phyloP scores from a whole-genome alignment of 2,113 vertebrate species.

The Raja brachyura region DNA sequence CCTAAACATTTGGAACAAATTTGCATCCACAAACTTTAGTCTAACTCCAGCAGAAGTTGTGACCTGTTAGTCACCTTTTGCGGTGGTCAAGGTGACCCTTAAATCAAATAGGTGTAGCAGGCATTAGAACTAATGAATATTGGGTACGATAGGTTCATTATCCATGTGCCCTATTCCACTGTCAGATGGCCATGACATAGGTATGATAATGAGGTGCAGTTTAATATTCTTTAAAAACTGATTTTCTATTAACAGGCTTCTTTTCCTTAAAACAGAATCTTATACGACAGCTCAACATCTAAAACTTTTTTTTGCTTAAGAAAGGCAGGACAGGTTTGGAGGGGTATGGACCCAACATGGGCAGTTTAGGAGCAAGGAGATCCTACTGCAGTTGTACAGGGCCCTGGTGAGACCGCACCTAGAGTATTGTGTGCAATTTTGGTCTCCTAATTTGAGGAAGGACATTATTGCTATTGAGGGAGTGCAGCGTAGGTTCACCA shows the following conservation, averaged over 20 bases:
- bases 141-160: background rate
- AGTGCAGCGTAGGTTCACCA: too few species aligned
- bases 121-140: background rate
- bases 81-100: background rate
- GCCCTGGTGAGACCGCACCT: too few species aligned
- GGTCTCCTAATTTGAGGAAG: too few species aligned
- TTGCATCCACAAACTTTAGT: background rate
- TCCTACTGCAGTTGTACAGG: too few species aligned
- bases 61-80: background rate
- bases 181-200: background rate
- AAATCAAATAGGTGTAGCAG: background rate
- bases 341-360: too few species aligned
- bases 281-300: background rate
- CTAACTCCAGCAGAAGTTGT: background rate
- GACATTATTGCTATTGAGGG: too few species aligned
- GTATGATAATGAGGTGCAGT: background rate
- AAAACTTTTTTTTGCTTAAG: background rate
- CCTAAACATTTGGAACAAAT: background rate
- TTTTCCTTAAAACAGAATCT: background rate
- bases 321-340: too few species aligned
- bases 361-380: too few species aligned
- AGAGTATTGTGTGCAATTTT: too few species aligned
- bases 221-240: background rate
- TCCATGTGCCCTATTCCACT: background rate
- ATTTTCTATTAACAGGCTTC: background rate